Conservation (phyloP, 1,140 invertebrate species). For the Scylla paramamosain region DNA sequence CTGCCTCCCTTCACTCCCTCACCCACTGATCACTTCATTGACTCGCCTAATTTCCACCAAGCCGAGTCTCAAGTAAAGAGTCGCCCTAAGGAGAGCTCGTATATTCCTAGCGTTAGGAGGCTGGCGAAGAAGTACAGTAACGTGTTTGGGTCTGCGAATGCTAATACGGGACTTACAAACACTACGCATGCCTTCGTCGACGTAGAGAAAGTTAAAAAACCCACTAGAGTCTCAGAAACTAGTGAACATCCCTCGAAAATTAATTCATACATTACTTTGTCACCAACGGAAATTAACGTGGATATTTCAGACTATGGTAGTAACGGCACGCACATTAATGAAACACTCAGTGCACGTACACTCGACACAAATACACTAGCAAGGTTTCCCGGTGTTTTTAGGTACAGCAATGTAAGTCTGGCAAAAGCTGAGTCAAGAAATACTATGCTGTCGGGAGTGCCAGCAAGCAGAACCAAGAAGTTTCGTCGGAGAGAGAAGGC, state of each 20-base stretch:
- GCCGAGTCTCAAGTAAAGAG: background rate
- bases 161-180: background rate
- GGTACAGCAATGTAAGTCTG: background rate
- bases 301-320: background rate
- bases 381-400: background rate
- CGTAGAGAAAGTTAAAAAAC: background rate
- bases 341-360: background rate
- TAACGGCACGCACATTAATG: background rate
- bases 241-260: background rate
- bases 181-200: background rate
- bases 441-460: background rate
- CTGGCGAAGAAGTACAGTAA: background rate
- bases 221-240: background rate
- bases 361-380: background rate
- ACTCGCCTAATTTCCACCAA: too few species aligned
- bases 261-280: background rate
- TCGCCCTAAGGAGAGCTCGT: background rate
- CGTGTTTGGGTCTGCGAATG: background rate
- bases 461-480: background rate
- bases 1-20: background rate
- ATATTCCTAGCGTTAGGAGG: background rate
- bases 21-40: background rate
- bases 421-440: background rate
- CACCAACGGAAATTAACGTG: too few species aligned
- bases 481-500: background rate